Evolutionary conservation across 1,140 invertebrate genomes (phyloP).

Genomic region (Pomphorhynchus laevis): DNA sequence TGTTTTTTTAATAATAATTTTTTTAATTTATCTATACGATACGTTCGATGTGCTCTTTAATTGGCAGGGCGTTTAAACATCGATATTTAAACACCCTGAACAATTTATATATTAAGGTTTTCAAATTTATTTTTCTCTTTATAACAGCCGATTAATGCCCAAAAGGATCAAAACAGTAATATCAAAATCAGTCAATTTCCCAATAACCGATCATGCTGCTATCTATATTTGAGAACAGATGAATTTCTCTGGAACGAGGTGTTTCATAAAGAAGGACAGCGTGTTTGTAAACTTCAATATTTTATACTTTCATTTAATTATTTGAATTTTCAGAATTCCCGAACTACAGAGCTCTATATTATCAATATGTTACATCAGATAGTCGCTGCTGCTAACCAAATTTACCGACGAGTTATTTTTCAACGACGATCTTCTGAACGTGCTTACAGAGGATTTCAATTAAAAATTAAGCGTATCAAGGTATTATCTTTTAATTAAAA

Average conservation of each 20-base stretch:
- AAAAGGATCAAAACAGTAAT: too few relatives aligned
- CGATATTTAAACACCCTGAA: too few relatives aligned
- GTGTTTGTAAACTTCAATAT: not conserved
- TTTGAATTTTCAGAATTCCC: slow-evolving; percentile 7
- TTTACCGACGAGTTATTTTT: not conserved
- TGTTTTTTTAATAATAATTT: too few relatives aligned
- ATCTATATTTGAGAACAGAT: slow-evolving; percentile 8
- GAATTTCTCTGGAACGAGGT: slow-evolving; percentile 2
- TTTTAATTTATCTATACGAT: too few relatives aligned
- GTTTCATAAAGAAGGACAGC: slow-evolving; percentile 9
- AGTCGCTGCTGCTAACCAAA: slow-evolving; percentile 3
- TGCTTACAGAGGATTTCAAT: not conserved
- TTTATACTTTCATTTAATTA: not conserved
- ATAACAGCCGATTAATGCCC: too few relatives aligned
- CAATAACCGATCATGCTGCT: slow-evolving; percentile 1
- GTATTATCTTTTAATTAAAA: not conserved
- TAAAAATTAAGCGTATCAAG: not conserved
- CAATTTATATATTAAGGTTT: too few relatives aligned
- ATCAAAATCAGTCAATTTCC: too few relatives aligned
- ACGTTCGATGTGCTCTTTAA: too few relatives aligned
- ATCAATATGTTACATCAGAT: slow-evolving; percentile 3
- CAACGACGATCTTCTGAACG: not conserved
- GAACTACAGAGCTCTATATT: slow-evolving; percentile 6
- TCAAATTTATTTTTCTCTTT: too few relatives aligned
- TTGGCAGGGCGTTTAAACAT: too few relatives aligned